Conservation (phyloP, 2,888 invertebrate genomes). For the Hypena proboscidalis region DNA sequence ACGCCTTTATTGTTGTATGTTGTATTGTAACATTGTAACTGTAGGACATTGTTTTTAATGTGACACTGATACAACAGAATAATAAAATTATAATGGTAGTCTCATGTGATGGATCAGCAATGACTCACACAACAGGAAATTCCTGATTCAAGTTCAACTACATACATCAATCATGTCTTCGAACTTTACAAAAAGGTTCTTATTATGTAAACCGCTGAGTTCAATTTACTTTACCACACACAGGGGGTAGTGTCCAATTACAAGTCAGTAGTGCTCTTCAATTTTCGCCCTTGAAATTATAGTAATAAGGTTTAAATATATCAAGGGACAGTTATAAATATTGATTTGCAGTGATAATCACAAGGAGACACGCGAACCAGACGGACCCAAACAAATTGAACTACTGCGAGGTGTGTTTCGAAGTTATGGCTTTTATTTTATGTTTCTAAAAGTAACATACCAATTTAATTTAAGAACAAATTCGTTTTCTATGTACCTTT, state of each 20-base stretch:
- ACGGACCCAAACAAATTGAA: conserved; percentile 7
- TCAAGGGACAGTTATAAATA: conserved; percentile 5
- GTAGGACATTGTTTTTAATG: too few relatives aligned
- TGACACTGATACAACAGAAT: too few relatives aligned
- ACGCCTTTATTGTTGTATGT: too few relatives aligned
- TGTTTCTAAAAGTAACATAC: too few relatives aligned
- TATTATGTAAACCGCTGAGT: neutral
- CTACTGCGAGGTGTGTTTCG: neutral
- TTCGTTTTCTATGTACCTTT: too few relatives aligned
- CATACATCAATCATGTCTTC: neutral
- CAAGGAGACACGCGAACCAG: conserved; percentile 6
- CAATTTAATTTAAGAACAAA: too few relatives aligned
- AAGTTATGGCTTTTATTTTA: neutral
- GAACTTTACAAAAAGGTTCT: conserved; percentile 13
- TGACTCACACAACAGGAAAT: conserved; percentile 37
- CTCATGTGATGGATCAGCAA: neutral
- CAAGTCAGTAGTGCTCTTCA: neutral
- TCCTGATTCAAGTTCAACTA: conserved; percentile 23
- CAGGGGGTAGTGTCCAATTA: conserved; percentile 9
- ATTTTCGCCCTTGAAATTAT: neutral
- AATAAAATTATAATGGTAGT: neutral
- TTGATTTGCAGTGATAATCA: conserved; percentile 12
- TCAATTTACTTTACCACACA: conserved; percentile 12
- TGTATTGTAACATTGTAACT: too few relatives aligned
- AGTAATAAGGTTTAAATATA: neutral